Evolutionary conservation across 2,113 vertebrate genomes (phyloP).

Genomic region (Brachyhypopomus gauderio): DNA sequence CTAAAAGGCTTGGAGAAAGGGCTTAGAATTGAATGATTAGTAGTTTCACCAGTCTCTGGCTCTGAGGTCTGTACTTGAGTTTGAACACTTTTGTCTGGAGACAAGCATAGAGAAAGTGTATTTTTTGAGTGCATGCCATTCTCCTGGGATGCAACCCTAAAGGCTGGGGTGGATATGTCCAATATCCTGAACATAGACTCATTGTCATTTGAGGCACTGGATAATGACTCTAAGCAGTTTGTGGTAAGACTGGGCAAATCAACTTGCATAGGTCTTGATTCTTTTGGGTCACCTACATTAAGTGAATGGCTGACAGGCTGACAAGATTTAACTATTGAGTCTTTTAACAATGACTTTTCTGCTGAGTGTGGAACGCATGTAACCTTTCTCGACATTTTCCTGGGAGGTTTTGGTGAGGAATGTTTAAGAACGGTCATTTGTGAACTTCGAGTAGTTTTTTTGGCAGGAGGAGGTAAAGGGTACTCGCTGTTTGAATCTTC

Average conservation of each 20-base stretch:
- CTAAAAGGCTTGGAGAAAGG: not conserved
- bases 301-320: conserved; percentile 33
- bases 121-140: conserved; percentile 31
- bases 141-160: conserved; percentile 27
- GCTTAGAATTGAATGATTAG: conserved; percentile 19
- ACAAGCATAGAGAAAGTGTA: conserved; percentile 19
- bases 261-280: conserved; percentile 56
- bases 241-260: conserved; percentile 46
- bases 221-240: conserved; percentile 42
- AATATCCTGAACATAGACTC: conserved; percentile 24
- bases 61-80: conserved; percentile 23
- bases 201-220: conserved; percentile 49
- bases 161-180: conserved; percentile 28
- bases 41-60: conserved; percentile 43
- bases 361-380: conserved; percentile 24
- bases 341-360: conserved; percentile 30
- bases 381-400: conserved; percentile 77
- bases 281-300: conserved; percentile 32
- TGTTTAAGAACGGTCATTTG: conserved; percentile 79
- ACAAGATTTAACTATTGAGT: conserved; percentile 30
- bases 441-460: conserved; percentile 72
- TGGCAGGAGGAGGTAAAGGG: conserved; percentile 64
- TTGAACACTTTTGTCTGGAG: conserved; percentile 30
- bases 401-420: conserved; percentile 76
- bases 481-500: conserved; percentile 68